Conservation (phyloP, 1,140 invertebrate species). For the Episyrphus balteatus region DNA sequence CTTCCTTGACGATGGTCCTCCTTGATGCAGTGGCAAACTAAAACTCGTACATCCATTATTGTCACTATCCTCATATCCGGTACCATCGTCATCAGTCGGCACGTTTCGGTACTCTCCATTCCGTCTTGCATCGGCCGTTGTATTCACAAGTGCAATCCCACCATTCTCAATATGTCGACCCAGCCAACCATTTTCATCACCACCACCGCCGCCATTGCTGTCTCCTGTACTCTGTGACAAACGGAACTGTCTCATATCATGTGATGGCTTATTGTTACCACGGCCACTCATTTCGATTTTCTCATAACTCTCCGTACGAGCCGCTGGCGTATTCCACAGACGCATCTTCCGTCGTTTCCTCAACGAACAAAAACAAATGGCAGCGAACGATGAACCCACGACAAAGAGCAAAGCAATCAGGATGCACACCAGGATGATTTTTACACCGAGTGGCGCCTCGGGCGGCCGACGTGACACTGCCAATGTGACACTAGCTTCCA, state of each 20-base stretch:
- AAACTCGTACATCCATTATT: conserved; percentile 21
- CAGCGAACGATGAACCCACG: conserved; percentile 46
- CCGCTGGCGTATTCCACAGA: conserved; percentile 29
- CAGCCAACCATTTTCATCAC: conserved; percentile 2
- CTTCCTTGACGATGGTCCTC: no score
- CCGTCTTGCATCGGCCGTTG: conserved; percentile 36
- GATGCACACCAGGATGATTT: conserved; percentile 43
- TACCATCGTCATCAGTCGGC: conserved; percentile 46
- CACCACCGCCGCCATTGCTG: conserved; percentile 11
- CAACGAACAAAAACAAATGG: conserved; percentile 47
- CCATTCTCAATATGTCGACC: conserved; percentile 1
- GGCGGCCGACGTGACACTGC: conserved; percentile 44
- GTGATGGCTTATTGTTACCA: conserved; percentile 18
- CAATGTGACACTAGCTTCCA: conserved; percentile 57
- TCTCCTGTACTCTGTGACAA: conserved; percentile 14
- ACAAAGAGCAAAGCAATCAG: conserved; percentile 47
- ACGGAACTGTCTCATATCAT: conserved; percentile 11
- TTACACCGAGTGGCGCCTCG: conserved; percentile 40
- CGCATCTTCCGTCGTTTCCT: conserved; percentile 34
- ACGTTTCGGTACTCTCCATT: conserved; percentile 59
- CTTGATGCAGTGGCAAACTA: not conserved
- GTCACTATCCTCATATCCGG: conserved; percentile 46
- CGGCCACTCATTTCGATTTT: conserved; percentile 54
- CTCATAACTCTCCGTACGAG: conserved; percentile 55
- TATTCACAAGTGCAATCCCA: conserved; percentile 29